Evolutionary conservation across 2,113 vertebrate species (phyloP).

Genomic region (Ariopsis seemanni): DNA sequence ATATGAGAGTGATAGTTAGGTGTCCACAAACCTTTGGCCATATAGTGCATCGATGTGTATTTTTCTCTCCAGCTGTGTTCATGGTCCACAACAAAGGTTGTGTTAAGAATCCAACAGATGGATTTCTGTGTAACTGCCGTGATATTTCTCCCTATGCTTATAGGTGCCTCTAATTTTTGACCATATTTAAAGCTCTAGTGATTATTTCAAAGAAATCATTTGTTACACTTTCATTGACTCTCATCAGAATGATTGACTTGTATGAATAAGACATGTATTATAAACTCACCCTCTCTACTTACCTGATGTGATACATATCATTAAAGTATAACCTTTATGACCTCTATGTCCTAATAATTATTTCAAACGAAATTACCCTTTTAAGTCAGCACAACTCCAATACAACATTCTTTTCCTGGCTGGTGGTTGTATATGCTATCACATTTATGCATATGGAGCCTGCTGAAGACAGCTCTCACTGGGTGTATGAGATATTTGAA

Average conservation of each 20-base stretch:
- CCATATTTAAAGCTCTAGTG: slow-evolving; percentile 62
- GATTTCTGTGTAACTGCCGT: slow-evolving; percentile 61
- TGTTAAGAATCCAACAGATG: slow-evolving; percentile 43
- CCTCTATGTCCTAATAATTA: slow-evolving; percentile 70
- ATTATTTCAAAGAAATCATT: slow-evolving; percentile 51
- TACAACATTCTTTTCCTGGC: not conserved
- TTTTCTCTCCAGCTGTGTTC: slow-evolving; percentile 9
- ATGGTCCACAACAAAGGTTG: slow-evolving; percentile 26
- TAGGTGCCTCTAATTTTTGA: slow-evolving; percentile 75
- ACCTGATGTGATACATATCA: slow-evolving; percentile 58
- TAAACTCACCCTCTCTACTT: slow-evolving; percentile 55
- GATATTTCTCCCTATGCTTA: slow-evolving; percentile 74
- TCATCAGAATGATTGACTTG: slow-evolving; percentile 49
- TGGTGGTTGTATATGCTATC: not conserved
- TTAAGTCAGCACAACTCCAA: slow-evolving; percentile 6
- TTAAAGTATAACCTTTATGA: slow-evolving; percentile 67
- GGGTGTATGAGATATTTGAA: not conserved
- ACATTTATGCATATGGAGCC: not conserved
- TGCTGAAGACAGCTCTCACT: not conserved
- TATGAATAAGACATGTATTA: slow-evolving; percentile 57
- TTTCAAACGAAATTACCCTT: slow-evolving; percentile 46
- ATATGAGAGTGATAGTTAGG: not conserved
- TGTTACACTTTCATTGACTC: slow-evolving; percentile 66
- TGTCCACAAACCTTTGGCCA: not conserved
- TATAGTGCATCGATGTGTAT: slow-evolving; percentile 52